phyloP scores from a whole-genome alignment of 2,113 vertebrate genomes.

The Seriola aureovittata region DNA sequence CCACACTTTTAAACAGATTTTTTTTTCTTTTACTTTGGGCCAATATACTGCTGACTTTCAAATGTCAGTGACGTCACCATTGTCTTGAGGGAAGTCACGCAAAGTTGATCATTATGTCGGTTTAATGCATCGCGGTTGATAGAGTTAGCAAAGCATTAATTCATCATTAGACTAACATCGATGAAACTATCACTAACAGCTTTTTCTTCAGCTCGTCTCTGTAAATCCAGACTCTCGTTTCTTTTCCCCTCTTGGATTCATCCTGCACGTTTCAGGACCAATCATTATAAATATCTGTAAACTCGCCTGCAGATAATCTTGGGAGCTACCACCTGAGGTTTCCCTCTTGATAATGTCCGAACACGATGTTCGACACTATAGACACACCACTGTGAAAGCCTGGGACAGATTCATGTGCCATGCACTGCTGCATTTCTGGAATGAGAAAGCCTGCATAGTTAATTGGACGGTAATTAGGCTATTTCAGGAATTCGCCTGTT shows the following conservation, averaged over 20 bases:
- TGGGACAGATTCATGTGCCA: background rate
- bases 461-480: background rate
- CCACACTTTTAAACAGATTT: background rate
- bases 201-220: background rate
- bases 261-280: background rate
- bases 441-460: background rate
- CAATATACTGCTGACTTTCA: background rate
- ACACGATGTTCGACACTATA: background rate
- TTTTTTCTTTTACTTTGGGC: background rate
- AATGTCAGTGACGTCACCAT: constrained; percentile 10
- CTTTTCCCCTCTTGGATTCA: background rate
- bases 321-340: background rate
- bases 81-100: background rate
- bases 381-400: background rate
- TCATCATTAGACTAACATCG: background rate
- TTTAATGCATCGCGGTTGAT: background rate
- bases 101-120: background rate
- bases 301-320: background rate
- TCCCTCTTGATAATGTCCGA: background rate
- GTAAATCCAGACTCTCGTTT: background rate
- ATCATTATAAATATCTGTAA: background rate
- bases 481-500: constrained; percentile 7
- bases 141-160: background rate
- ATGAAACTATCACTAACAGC: background rate
- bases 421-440: background rate